Conservation (phyloP, 2,888 invertebrate species). For the Chironomus tentans region DNA sequence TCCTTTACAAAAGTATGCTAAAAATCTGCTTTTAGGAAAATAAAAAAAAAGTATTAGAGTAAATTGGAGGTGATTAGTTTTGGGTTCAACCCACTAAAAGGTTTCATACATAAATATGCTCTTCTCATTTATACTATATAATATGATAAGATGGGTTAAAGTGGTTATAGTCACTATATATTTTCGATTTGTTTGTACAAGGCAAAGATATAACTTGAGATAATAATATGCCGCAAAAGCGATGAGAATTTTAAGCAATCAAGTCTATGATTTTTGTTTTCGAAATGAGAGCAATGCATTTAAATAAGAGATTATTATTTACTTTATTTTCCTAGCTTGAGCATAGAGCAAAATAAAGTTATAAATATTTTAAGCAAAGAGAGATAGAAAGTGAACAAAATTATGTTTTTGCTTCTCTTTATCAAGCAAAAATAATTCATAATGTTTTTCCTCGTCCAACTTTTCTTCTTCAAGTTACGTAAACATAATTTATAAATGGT, state of each 20-base stretch:
- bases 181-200: too few species aligned
- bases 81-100: constrained; percentile 1
- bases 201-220: not conserved
- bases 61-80: constrained; percentile 1
- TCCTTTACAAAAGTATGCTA: too few species aligned
- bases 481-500: not conserved
- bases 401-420: not conserved
- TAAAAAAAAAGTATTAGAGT: not conserved
- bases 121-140: too few species aligned
- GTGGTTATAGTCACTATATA: too few species aligned
- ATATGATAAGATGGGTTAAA: not conserved
- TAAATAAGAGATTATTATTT: not conserved
- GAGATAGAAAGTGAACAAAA: not conserved
- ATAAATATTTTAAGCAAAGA: not conserved
- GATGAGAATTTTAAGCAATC: not conserved
- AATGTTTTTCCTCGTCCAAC: too few species aligned
- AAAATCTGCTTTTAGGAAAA: not conserved
- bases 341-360: not conserved
- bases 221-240: not conserved
- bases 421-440: not conserved
- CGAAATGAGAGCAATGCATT: not conserved
- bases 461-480: not conserved
- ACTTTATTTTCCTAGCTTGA: not conserved
- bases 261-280: not conserved
- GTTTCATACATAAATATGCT: not conserved